A percentile compares a stretch with the other conserved stretches of the same genome.
phyloP scores from a whole-genome alignment of 1,140 invertebrate species.

The Heliconius hewitsoni region DNA sequence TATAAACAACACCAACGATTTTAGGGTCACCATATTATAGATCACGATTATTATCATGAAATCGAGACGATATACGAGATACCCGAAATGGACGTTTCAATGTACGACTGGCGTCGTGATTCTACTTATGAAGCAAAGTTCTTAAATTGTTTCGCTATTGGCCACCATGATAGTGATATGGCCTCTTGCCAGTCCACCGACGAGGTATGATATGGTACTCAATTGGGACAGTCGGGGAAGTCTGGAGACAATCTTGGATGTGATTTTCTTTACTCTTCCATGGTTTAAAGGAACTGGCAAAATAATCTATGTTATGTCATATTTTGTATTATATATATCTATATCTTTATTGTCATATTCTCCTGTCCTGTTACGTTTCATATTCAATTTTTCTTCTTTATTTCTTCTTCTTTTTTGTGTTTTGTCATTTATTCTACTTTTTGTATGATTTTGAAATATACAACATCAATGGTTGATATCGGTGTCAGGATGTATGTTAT shows the following conservation, averaged over 20 bases:
- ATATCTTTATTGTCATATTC: neutral
- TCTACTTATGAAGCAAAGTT: conserved; percentile 56
- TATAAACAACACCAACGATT: conserved; percentile 35
- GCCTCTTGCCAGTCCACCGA: conserved; percentile 51
- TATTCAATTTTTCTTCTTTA: neutral
- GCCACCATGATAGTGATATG: conserved; percentile 50
- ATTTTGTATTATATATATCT: neutral
- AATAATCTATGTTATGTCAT: neutral
- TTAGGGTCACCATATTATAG: conserved; percentile 44
- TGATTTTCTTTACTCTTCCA: neutral
- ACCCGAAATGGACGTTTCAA: conserved; percentile 46
- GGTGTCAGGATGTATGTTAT: neutral
- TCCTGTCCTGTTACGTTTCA: neutral
- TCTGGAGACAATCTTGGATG: neutral
- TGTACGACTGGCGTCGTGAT: conserved; percentile 54
- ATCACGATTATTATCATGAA: conserved; percentile 60
- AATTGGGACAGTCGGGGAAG: conserved; percentile 6
- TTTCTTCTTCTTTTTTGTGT: conserved; percentile 2
- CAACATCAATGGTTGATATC: neutral
- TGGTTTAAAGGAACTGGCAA: neutral
- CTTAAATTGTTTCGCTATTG: conserved; percentile 50
- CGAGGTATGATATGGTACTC: conserved; percentile 55
- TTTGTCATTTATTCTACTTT: neutral
- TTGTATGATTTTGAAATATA: neutral
- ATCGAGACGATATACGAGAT: conserved; percentile 69